These are phyloP conservation scores for Pollachius pollachius DNA, from an alignment of 2,113 vertebrate genomes.

Conservation along the genomic window DNA sequence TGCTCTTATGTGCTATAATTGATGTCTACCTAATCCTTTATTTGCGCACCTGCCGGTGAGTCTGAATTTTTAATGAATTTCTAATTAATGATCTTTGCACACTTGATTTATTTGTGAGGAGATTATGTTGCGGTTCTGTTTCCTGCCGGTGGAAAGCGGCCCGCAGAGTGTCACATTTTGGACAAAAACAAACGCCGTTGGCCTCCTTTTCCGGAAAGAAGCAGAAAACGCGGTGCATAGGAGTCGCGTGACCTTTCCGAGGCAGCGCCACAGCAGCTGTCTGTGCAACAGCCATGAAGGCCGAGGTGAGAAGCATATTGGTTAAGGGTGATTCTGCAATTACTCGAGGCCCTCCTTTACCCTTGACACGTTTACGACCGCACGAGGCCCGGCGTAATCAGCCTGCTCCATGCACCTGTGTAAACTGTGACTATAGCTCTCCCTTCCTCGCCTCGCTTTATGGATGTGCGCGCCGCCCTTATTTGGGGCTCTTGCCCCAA, in stretches of 20 bases:
- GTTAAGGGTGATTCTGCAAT: constrained; percentile 35
- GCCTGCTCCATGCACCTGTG: constrained; percentile 24
- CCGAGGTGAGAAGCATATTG: constrained; percentile 32
- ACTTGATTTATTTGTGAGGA: constrained; percentile 74
- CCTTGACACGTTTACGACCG: constrained; percentile 28
- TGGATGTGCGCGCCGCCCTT: constrained; percentile 2
- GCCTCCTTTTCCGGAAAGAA: no score
- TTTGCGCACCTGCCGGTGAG: constrained; percentile 81
- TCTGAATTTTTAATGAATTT: constrained; percentile 81
- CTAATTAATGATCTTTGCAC: constrained; percentile 80
- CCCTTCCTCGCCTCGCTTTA: constrained; percentile 7
- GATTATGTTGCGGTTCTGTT: constrained; percentile 67
- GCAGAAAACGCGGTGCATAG: background rate
- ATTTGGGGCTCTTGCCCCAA: constrained; percentile 1
- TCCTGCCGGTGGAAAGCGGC: constrained; percentile 53
- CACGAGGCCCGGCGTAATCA: constrained; percentile 5
- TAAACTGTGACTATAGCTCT: constrained; percentile 30
- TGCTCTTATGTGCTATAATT: constrained; percentile 81
- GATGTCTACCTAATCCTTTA: constrained; percentile 82
- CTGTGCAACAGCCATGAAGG: constrained; percentile 19
- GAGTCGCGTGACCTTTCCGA: background rate
- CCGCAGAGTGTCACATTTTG: constrained; percentile 48
- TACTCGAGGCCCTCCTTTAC: constrained; percentile 21
- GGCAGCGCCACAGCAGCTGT: background rate
- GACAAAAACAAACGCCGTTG: constrained; percentile 32